A percentile compares a stretch with the other conserved stretches of the same genome.
Evolutionary conservation across 2,888 invertebrate species (phyloP).

Genomic region (Acanthosoma haemorrhoidale): DNA sequence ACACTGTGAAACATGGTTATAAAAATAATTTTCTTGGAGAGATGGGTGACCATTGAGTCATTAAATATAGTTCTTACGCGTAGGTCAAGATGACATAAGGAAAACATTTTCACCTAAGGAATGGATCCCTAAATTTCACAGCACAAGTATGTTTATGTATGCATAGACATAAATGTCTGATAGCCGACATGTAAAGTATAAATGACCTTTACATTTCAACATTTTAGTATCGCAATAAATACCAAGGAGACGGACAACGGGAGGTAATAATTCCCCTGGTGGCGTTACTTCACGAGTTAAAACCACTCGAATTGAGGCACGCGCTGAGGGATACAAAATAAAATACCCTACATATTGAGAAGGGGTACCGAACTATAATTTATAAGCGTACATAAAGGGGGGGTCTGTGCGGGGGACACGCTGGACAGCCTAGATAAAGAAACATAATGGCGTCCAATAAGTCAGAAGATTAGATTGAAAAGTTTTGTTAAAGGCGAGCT

Average conservation of each 20-base stretch:
- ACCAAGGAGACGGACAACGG: not conserved
- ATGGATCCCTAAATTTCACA: too few relatives aligned
- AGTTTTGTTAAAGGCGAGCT: constrained; percentile 20
- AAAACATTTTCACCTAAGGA: too few relatives aligned
- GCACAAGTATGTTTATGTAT: too few relatives aligned
- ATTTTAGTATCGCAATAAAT: not conserved
- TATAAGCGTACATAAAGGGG: not conserved
- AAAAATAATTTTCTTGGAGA: too few relatives aligned
- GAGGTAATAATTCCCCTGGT: not conserved
- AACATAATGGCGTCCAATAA: constrained; percentile 18
- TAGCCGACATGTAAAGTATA: too few relatives aligned
- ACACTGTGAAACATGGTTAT: too few relatives aligned
- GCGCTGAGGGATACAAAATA: not conserved
- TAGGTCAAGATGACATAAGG: too few relatives aligned
- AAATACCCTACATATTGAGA: not conserved
- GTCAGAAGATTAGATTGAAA: constrained; percentile 22
- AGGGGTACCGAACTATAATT: not conserved
- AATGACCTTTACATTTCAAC: not conserved
- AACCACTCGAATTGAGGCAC: too few relatives aligned
- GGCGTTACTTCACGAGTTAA: not conserved
- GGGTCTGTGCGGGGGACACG: too few relatives aligned
- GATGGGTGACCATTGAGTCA: too few relatives aligned
- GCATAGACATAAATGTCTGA: too few relatives aligned
- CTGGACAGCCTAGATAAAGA: not conserved
- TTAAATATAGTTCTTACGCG: too few relatives aligned